phyloP scores from a whole-genome alignment of 2,888 invertebrate species.

The Lepidocyrtoides sp. region DNA sequence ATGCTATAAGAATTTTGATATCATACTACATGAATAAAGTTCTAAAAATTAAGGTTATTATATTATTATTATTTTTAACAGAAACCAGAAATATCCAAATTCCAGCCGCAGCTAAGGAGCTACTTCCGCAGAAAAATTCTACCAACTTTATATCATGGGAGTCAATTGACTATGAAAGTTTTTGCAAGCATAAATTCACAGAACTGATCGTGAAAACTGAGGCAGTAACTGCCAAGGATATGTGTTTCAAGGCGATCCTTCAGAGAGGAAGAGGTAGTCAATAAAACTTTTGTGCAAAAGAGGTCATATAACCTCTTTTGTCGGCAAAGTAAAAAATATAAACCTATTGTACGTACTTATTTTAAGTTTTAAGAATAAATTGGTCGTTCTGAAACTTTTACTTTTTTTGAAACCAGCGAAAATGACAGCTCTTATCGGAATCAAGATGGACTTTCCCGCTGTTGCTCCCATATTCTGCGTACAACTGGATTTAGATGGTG shows the following conservation, averaged over 20 bases:
- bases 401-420: conserved; percentile 88
- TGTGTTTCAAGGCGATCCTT: conserved; percentile 93
- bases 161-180: conserved; percentile 62
- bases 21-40: too few relatives aligned
- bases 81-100: conserved; percentile 74
- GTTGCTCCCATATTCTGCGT: conserved; percentile 93
- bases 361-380: neutral
- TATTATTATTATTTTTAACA: conserved; percentile 1
- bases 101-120: conserved; percentile 71
- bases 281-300: neutral
- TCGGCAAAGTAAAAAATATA: neutral
- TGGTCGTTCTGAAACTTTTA: too few relatives aligned
- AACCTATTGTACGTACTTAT: neutral
- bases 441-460: conserved; percentile 94
- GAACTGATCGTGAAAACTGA: conserved; percentile 78
- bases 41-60: too few relatives aligned
- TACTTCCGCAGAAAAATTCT: conserved; percentile 73
- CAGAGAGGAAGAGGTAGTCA: conserved; percentile 91
- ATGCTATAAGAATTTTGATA: too few relatives aligned
- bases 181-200: conserved; percentile 65
- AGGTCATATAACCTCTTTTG: too few relatives aligned
- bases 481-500: conserved; percentile 91
- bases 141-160: conserved; percentile 74
- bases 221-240: conserved; percentile 89
- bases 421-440: conserved; percentile 92